Evolutionary conservation across 2,888 invertebrate genomes (phyloP), one percentile per base, ranked within the genome.

Genomic region (Chrysodeixis includens): DNA sequence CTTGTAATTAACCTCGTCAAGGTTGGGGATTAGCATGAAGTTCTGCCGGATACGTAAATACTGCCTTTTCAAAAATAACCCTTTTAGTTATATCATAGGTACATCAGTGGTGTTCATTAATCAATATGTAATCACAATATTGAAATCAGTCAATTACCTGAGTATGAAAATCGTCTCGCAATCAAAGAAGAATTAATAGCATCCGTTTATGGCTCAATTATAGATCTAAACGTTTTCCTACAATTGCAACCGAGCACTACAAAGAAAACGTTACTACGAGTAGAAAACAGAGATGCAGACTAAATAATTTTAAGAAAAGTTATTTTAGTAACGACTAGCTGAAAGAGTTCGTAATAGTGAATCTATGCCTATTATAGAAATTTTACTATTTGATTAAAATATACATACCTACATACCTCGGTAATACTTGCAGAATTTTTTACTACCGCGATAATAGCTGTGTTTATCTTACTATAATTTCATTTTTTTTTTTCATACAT

Each of bases 91-190:
- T n/a, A n/a, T n/a, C n/a, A n/a, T n/a, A n/a, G n/a, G n/a, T n/a
- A n/a, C n/a, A n/a, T n/a, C n/a, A n/a, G n/a, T n/a, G n/a, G n/a
- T n/a, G n/a, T n/a, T n/a, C n/a, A n/a, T 18, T 20, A 10, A 18
- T 49, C 20, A 20, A 7, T 49, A 18, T 10, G 2, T 20, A 18
- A 49, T 49, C 12, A 20, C 46, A 49, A 49, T 18, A 20, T 18
- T 20, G 18, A 49, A 49, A 20, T 49, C 46, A 16, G 16, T 20
- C 46, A 49, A 52, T 53, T 53, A 53, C 8, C 26, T 12, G 53
- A 30, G 53, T 53, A 53, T 53, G 53, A 53, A 49, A 49, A 49
- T 49, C 18, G 20, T 10, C 46, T 18, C 20, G 46, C 46, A 49
- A 20, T 49, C 9, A 20, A 8, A 9, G 20, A 16, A 10, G 46